phyloP scores from a whole-genome alignment of 2,113 vertebrate species.

The Podocnemis expansa region DNA sequence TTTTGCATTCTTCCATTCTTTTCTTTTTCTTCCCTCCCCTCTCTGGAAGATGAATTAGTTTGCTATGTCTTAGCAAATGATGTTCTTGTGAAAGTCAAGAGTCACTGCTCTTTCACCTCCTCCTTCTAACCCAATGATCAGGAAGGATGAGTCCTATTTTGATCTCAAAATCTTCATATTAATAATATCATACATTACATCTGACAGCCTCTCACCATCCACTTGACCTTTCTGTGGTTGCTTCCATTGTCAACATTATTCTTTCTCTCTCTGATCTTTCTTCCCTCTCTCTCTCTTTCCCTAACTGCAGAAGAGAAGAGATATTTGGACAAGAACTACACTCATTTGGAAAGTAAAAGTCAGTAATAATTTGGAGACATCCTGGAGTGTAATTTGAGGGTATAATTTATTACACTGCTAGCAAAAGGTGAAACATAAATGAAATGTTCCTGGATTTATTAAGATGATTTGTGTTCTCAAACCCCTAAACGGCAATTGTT shows the following conservation, averaged over 20 bases:
- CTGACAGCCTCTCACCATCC: slow-evolving; percentile 57
- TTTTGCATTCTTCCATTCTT: not conserved
- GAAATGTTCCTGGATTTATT: not conserved
- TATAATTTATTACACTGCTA: not conserved
- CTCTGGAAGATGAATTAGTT: slow-evolving; percentile 20
- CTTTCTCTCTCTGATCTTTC: slow-evolving; percentile 34
- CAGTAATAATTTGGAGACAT: not conserved
- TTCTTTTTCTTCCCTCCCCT: not conserved
- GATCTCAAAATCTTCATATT: slow-evolving; percentile 50
- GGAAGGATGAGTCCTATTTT: slow-evolving; percentile 6
- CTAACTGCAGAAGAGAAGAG: slow-evolving; percentile 58
- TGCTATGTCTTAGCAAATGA: not conserved
- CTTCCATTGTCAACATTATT: slow-evolving; percentile 47
- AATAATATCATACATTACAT: slow-evolving; percentile 59
- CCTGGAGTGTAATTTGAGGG: not conserved
- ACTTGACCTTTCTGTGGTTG: slow-evolving; percentile 26
- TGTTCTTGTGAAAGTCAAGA: not conserved
- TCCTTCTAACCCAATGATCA: not conserved
- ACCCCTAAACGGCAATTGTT: not conserved
- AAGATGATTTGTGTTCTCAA: not conserved
- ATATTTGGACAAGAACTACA: slow-evolving; percentile 17
- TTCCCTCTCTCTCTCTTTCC: too few species aligned
- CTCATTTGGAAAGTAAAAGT: not conserved
- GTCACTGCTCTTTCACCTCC: not conserved
- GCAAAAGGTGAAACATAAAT: not conserved